These are phyloP conservation scores for Luscinia luscinia DNA, from an alignment of 2,797 vertebrate genomes.

Conservation along the genomic window DNA sequence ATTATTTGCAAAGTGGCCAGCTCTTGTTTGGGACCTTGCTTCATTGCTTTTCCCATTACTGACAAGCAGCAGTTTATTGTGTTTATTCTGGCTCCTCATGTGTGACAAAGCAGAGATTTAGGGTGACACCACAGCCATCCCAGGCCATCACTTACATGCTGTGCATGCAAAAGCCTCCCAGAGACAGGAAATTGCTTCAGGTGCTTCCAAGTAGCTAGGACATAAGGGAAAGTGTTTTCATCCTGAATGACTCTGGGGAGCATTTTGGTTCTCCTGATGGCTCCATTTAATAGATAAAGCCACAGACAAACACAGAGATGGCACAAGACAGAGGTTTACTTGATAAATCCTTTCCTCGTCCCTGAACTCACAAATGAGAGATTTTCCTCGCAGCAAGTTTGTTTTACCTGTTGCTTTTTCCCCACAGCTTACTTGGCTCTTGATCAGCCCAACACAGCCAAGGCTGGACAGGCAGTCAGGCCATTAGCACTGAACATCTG, in stretches of 20 bases:
- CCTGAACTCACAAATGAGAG: not conserved
- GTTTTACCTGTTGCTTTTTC: not conserved
- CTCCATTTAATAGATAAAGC: slow-evolving; percentile 27
- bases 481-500: not conserved
- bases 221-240: slow-evolving; percentile 18
- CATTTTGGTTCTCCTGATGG: not conserved
- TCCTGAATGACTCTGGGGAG: not conserved
- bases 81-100: not conserved
- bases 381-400: not conserved
- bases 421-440: not conserved
- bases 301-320: not conserved
- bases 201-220: not conserved
- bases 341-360: not conserved
- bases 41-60: slow-evolving; percentile 17
- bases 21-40: slow-evolving; percentile 1
- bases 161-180: not conserved
- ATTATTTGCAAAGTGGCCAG: not conserved
- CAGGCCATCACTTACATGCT: not conserved
- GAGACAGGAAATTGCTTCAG: not conserved
- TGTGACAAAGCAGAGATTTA: not conserved
- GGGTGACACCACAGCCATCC: accelerated
- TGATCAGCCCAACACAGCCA: not conserved
- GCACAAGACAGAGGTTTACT: not conserved
- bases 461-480: not conserved
- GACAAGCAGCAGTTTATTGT: not conserved